Conservation (phyloP, 2,888 invertebrate species). For the Pocota personata region DNA sequence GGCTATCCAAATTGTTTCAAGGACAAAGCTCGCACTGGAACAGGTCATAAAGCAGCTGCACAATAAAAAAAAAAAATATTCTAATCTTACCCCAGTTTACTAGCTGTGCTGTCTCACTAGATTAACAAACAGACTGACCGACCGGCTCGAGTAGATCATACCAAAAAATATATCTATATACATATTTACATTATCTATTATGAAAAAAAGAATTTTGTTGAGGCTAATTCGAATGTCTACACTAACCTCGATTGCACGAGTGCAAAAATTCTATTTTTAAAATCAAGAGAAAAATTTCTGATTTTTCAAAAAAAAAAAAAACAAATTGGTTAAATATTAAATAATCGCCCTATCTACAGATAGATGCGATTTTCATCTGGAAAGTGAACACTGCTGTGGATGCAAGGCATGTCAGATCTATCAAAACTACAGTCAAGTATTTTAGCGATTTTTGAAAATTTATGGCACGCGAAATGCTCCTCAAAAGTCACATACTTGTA, state of each 20-base stretch:
- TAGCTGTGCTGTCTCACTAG: neutral
- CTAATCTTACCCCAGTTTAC: conserved; percentile 6
- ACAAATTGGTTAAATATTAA: neutral
- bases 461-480: conserved; percentile 63
- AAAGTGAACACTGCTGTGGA: conserved; percentile 17
- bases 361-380: conserved; percentile 40
- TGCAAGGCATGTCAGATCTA: conserved; percentile 19
- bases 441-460: conserved; percentile 3
- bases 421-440: neutral
- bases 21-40: conserved; percentile 32
- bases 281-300: conserved; percentile 11
- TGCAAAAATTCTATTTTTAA: conserved; percentile 70
- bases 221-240: conserved; percentile 51
- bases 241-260: conserved; percentile 66
- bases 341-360: conserved; percentile 9
- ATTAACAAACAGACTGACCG: conserved; percentile 31
- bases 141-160: conserved; percentile 2
- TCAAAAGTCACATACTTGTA: conserved; percentile 44
- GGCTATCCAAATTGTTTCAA: conserved; percentile 32
- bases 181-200: neutral
- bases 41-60: conserved; percentile 14
- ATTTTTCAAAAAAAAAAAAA: neutral
- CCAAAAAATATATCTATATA: neutral
- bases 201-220: conserved; percentile 13
- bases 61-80: conserved; percentile 11